A percentile compares a stretch with the other conserved stretches of the same genome.
Evolutionary conservation across 1,140 invertebrate genomes (phyloP).

Genomic region (Oedothorax gibbosus): DNA sequence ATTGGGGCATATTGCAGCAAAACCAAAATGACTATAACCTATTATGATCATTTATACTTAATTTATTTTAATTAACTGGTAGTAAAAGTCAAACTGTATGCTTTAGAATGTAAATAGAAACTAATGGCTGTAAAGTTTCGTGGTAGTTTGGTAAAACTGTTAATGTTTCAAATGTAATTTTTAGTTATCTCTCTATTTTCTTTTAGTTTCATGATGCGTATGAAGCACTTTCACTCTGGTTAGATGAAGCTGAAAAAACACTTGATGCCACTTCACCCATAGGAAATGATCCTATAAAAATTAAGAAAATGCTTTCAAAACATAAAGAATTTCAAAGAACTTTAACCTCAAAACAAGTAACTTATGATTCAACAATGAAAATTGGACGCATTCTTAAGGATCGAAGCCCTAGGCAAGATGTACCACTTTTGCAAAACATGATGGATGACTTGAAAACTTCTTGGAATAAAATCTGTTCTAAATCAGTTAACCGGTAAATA

Average conservation of each 20-base stretch:
- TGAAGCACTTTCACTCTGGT: slow-evolving; percentile 81
- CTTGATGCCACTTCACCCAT: slow-evolving; percentile 69
- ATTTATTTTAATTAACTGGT: too few species aligned
- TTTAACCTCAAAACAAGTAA: slow-evolving; percentile 89
- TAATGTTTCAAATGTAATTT: not conserved
- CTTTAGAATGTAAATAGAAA: too few species aligned
- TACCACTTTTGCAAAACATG: slow-evolving; percentile 84
- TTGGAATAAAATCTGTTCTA: slow-evolving; percentile 93
- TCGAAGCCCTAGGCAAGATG: slow-evolving; percentile 91
- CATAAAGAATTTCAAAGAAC: slow-evolving; percentile 96
- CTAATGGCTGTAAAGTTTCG: not conserved
- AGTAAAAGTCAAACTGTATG: too few species aligned
- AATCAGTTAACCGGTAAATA: slow-evolving; percentile 82
- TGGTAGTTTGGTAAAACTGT: not conserved
- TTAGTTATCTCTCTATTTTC: not conserved
- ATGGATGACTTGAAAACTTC: slow-evolving; percentile 89
- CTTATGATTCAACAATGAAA: slow-evolving; percentile 90
- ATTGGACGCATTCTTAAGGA: slow-evolving; percentile 92
- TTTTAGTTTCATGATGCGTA: slow-evolving; percentile 85
- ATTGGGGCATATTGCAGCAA: too few species aligned
- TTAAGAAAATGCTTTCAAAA: slow-evolving; percentile 86
- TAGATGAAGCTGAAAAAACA: slow-evolving; percentile 85
- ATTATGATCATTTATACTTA: too few species aligned
- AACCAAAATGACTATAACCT: too few species aligned
- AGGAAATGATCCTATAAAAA: slow-evolving; percentile 91